Conservation (phyloP, 2,113 vertebrate genomes). For the Cyrtonyx montezumae region DNA sequence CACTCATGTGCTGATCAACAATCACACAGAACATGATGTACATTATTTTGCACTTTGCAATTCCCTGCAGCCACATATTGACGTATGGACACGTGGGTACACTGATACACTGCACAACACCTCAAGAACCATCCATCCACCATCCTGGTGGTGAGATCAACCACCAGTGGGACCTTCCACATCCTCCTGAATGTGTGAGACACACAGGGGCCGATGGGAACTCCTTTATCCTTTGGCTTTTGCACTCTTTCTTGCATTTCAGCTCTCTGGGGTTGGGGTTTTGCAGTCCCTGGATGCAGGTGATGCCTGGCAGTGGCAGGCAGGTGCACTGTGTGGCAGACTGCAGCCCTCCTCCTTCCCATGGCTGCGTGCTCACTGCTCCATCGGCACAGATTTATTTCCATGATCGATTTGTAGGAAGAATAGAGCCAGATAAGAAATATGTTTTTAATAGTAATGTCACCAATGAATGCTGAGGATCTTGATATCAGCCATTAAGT, state of each 20-base stretch:
- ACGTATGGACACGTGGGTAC: neutral
- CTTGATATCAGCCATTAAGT: conserved; percentile 58
- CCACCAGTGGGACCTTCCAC: neutral
- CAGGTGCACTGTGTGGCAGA: neutral
- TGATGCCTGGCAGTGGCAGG: neutral
- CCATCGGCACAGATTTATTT: conserved; percentile 47
- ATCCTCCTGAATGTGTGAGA: neutral
- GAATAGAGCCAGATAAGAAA: conserved; percentile 63
- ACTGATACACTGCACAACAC: neutral
- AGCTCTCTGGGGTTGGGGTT: neutral
- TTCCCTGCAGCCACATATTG: neutral
- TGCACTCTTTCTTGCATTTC: neutral
- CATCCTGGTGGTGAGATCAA: neutral
- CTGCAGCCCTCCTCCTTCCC: neutral
- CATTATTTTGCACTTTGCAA: neutral
- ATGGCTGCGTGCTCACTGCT: rapidly evolving
- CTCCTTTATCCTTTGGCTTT: neutral
- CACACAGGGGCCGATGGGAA: neutral
- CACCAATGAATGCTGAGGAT: conserved; percentile 25
- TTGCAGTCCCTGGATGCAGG: neutral
- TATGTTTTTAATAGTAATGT: conserved; percentile 70
- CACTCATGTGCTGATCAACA: neutral
- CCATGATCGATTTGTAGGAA: conserved; percentile 29
- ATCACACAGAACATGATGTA: neutral
- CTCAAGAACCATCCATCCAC: neutral